Conservation (phyloP, 2,113 vertebrate species). For the Strigops habroptila region DNA sequence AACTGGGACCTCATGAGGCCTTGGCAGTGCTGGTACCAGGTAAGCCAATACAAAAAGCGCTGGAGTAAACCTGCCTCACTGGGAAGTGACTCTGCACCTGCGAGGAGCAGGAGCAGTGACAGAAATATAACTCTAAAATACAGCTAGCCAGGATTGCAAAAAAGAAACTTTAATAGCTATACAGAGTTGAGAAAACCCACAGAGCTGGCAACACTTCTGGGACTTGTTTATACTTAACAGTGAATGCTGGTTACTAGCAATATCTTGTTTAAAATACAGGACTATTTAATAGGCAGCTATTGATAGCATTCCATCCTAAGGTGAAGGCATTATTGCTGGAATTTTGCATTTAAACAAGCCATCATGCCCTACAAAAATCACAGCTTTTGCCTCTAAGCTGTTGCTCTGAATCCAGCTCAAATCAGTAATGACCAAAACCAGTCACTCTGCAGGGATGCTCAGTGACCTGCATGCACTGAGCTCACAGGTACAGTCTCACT, state of each 20-base stretch:
- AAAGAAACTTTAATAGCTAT: neutral
- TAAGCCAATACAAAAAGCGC: neutral
- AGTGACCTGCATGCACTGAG: rapidly evolving
- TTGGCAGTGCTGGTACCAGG: neutral
- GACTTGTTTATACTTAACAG: conserved; percentile 13
- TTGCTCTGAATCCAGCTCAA: neutral
- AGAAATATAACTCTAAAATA: neutral
- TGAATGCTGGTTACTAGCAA: neutral
- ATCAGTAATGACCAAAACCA: neutral
- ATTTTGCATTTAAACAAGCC: neutral
- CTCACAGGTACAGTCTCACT: neutral
- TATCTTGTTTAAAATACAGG: conserved; percentile 23
- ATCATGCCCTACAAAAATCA: neutral
- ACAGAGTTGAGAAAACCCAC: neutral
- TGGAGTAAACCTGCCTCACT: neutral
- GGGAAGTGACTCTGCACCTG: neutral
- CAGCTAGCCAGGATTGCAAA: neutral
- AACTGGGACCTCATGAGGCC: neutral
- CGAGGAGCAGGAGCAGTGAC: neutral
- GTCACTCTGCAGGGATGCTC: neutral
- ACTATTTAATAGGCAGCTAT: conserved; percentile 2
- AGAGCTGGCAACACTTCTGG: neutral
- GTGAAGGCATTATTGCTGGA: neutral
- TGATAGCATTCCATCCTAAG: neutral
- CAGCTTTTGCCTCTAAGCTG: neutral